phyloP scores from a whole-genome alignment of 92 coral and sea anemone species.

The Meandrina meandrites region DNA sequence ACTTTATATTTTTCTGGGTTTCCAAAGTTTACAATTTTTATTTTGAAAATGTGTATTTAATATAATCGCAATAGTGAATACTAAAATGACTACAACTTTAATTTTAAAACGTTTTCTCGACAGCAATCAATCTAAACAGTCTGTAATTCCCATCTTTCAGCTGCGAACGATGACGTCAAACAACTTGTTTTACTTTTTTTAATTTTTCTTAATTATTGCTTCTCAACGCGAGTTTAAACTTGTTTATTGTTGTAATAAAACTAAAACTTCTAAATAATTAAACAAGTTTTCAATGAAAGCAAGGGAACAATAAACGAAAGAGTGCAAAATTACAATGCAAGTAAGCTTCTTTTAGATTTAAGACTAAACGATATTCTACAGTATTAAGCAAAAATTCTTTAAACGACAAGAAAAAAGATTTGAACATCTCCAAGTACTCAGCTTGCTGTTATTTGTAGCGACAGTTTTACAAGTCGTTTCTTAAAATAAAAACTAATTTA shows the following conservation, averaged over 20 bases:
- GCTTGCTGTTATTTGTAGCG: background rate
- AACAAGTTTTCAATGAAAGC: background rate
- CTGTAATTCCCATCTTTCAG: background rate
- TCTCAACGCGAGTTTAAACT: background rate
- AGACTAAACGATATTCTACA: background rate
- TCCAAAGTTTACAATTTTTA: background rate
- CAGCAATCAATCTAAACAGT: background rate
- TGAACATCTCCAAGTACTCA: constrained; percentile 3
- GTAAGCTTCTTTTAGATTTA: background rate
- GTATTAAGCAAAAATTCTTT: background rate
- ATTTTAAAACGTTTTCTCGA: background rate
- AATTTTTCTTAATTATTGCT: background rate
- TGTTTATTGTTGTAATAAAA: background rate
- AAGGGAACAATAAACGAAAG: background rate
- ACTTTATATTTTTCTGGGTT: background rate
- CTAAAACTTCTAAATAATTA: background rate
- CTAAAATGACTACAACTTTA: background rate
- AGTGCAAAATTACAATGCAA: background rate
- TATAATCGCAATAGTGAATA: background rate
- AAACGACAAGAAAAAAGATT: background rate
- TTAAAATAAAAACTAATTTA: background rate
- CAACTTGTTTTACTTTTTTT: background rate
- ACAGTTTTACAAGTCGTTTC: background rate
- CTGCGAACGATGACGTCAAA: background rate
- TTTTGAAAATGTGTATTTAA: background rate